These are phyloP conservation scores for Bufo gargarizans DNA, from an alignment of 2,113 vertebrate genomes.

Conservation along the genomic window DNA sequence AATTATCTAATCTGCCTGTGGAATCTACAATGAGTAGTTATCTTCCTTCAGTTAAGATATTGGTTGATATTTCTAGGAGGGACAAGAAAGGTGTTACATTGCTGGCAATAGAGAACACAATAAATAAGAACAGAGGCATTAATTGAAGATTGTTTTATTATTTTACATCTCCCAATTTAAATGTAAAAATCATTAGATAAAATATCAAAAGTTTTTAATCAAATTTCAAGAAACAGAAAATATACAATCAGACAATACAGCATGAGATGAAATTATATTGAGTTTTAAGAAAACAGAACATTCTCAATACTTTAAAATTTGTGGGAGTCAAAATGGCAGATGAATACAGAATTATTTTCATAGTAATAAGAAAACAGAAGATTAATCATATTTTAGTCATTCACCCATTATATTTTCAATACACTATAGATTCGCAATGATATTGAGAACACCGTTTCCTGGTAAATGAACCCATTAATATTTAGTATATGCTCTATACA, in stretches of 20 bases:
- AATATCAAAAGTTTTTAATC: constrained; percentile 47
- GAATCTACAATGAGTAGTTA: neutral
- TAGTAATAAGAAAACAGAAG: neutral
- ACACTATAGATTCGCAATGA: neutral
- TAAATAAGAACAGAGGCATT: neutral
- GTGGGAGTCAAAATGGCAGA: neutral
- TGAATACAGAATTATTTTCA: neutral
- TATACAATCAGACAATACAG: constrained; percentile 65
- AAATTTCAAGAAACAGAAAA: constrained; percentile 54
- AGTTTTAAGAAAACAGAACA: constrained; percentile 8
- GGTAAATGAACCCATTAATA: neutral
- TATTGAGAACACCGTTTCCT: neutral
- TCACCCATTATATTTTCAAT: neutral
- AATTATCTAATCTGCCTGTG: neutral
- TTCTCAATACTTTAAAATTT: constrained; percentile 17
- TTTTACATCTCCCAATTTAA: constrained; percentile 18
- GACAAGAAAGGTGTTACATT: neutral
- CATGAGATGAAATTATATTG: neutral
- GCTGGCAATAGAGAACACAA: neutral
- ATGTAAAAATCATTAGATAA: constrained; percentile 48
- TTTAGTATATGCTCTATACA: neutral
- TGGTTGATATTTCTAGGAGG: neutral
- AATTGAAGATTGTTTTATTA: constrained; percentile 48
- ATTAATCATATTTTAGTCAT: neutral
- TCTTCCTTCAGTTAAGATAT: neutral